Percentiles rank a stretch among this genome's conserved stretches.
These are phyloP conservation scores for Herpailurus yagouaroundi DNA, from an alignment of 2,113 vertebrate genomes.

Conservation along the genomic window DNA sequence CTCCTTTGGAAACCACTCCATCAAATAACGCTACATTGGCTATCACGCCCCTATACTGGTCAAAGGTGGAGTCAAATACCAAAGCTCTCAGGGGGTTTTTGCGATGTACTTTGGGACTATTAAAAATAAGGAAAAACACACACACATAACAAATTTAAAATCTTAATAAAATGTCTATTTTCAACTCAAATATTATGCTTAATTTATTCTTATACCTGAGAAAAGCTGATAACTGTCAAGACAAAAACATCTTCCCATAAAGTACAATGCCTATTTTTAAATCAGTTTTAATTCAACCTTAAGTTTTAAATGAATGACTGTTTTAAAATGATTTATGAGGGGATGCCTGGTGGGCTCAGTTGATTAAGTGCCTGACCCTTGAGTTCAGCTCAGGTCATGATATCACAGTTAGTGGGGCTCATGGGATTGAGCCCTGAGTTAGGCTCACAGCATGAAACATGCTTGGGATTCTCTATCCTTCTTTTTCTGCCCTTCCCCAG, in stretches of 20 bases:
- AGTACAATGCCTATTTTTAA: background rate
- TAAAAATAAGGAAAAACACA: background rate
- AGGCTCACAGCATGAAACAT: too few species aligned
- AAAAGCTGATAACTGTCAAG: background rate
- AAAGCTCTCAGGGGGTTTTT: slow-evolving; percentile 92
- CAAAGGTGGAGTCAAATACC: slow-evolving; percentile 97
- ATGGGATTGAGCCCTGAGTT: too few species aligned
- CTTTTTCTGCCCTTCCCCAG: too few species aligned
- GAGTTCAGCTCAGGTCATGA: too few species aligned
- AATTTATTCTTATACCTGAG: background rate
- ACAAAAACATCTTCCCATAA: slow-evolving; percentile 6
- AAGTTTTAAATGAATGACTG: background rate
- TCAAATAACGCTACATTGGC: slow-evolving; percentile 94
- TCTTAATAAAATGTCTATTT: slow-evolving; percentile 46
- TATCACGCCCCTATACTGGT: slow-evolving; percentile 95
- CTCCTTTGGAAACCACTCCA: slow-evolving; percentile 92
- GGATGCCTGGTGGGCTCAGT: too few species aligned
- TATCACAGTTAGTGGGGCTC: too few species aligned
- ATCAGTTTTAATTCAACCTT: background rate
- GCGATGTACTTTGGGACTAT: slow-evolving; percentile 87
- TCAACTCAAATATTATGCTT: background rate
- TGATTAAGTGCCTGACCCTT: too few species aligned
- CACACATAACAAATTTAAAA: slow-evolving; percentile 45
- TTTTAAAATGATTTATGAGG: background rate
- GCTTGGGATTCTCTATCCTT: too few species aligned